Conservation (phyloP, 1,140 invertebrate genomes). For the Diachasma alloeum region DNA sequence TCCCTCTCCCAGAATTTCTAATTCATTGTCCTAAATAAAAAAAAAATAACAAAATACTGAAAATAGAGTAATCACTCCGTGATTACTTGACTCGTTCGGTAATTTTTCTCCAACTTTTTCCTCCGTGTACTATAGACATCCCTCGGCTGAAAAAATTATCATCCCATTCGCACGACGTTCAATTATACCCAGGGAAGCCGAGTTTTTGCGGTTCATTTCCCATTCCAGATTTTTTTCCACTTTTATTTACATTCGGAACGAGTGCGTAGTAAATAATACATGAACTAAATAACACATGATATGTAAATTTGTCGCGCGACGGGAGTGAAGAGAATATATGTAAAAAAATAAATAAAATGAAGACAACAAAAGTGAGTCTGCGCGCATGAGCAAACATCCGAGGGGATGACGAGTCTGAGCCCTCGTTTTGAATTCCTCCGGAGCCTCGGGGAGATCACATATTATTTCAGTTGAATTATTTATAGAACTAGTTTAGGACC, state of each 20-base stretch:
- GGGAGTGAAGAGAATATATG: neutral
- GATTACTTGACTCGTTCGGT: too few species aligned
- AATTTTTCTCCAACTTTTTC: too few species aligned
- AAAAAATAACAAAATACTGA: too few species aligned
- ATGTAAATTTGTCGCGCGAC: neutral
- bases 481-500: slow-evolving; percentile 36
- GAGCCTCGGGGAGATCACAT: slow-evolving; percentile 30
- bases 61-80: too few species aligned
- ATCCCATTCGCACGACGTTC: too few species aligned
- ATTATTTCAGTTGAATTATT: slow-evolving; percentile 55
- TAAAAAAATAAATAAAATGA: neutral
- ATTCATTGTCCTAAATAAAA: too few species aligned
- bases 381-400: slow-evolving; percentile 11
- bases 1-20: too few species aligned
- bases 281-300: slow-evolving; percentile 3
- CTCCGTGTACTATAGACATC: too few species aligned
- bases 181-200: neutral
- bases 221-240: neutral
- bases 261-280: slow-evolving; percentile 7
- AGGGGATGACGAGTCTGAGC: neutral
- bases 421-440: slow-evolving; percentile 15
- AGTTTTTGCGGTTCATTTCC: neutral
- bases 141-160: too few species aligned
- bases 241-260: neutral
- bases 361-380: neutral